Evolutionary conservation across 1,140 invertebrate genomes (phyloP), one percentile per base, ranked within the genome.

Genomic region (Papilio xuthus): DNA sequence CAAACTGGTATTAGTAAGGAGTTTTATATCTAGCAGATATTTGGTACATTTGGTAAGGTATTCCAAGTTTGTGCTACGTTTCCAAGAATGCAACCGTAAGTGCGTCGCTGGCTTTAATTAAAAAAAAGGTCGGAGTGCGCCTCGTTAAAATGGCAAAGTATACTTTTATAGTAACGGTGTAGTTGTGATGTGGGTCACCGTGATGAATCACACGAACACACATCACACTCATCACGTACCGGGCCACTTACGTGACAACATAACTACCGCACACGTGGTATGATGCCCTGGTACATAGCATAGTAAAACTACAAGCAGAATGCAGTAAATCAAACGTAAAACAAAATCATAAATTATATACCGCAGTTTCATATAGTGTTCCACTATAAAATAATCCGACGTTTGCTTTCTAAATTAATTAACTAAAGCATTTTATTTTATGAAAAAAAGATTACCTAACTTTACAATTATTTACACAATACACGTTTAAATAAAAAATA

Each of bases 151-250:
- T 47, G 28, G 53, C 63, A 60, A 47, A 73, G 74, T 60, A 60
- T 60, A 37, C 53, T 63, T 63, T 56, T 32, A 23, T 73, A 81
- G 63, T 83, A 86, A 84, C 88, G 84, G 87, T 85, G 85, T 37
- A 74, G 69, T 70, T 77, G 78, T 85, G 84, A 90, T 88, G 83
- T 90, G 81, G 88, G 88, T 84, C 85, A 82, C 73, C 28, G 70
- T 82, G 80, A 89, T 89, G 85, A 89, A 85, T 90, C 85, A 88
- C 84, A 84, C 80, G 80, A 83, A 80, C 78, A 79, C 70, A 70
- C 63, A 80, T 69, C 47, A 81, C 81, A 72, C 81, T 82, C 84
- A 85, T 82, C 87, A 85, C 84, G 86, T 86, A 79, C 60, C 72
- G 81, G 79, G 78, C 71, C 80, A 82, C 67, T 79, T 89, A 90